Percentiles rank a stretch among this genome's conserved stretches.
Evolutionary conservation across 2,113 vertebrate genomes (phyloP).

Genomic region (Nothobranchius furzeri): DNA sequence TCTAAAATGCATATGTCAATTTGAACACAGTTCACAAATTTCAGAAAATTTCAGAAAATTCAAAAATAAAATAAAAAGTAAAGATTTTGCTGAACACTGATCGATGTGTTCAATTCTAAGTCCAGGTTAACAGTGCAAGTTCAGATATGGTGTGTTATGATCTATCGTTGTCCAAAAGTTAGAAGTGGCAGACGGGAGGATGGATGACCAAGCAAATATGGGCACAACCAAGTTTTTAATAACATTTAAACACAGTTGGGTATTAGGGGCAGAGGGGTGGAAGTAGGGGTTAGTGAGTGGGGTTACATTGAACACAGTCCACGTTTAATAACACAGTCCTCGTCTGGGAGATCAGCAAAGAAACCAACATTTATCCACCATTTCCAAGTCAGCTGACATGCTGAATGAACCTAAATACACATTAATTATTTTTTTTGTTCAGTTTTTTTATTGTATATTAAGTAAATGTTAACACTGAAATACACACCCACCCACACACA

Average conservation of each 20-base stretch:
- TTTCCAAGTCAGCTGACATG: conserved; percentile 69
- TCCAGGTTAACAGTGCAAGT: conserved; percentile 56
- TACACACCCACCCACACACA: conserved; percentile 85
- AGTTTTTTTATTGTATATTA: conserved; percentile 75
- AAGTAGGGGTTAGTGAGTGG: conserved; percentile 82
- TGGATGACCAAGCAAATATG: conserved; percentile 54
- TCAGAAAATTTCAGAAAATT: conserved; percentile 84
- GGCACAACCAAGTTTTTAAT: conserved; percentile 56
- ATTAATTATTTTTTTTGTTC: conserved; percentile 64
- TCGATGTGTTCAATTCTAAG: conserved; percentile 39
- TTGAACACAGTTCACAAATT: conserved; percentile 74
- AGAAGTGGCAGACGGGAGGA: conserved; percentile 44
- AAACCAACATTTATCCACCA: conserved; percentile 74
- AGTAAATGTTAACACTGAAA: conserved; percentile 92
- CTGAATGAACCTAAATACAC: conserved; percentile 86
- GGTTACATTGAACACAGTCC: conserved; percentile 84
- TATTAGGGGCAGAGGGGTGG: conserved; percentile 75
- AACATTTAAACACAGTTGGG: conserved; percentile 61
- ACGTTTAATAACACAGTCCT: conserved; percentile 79
- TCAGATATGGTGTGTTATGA: conserved; percentile 44
- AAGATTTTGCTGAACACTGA: conserved; percentile 25
- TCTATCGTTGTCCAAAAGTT: conserved; percentile 12
- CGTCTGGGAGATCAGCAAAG: conserved; percentile 69
- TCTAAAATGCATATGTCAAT: conserved; percentile 76
- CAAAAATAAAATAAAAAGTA: conserved; percentile 79